A percentile compares a stretch with the other conserved stretches of the same genome.
Conservation (phyloP, 2,888 invertebrate genomes). For the Argyresthia albistria region DNA sequence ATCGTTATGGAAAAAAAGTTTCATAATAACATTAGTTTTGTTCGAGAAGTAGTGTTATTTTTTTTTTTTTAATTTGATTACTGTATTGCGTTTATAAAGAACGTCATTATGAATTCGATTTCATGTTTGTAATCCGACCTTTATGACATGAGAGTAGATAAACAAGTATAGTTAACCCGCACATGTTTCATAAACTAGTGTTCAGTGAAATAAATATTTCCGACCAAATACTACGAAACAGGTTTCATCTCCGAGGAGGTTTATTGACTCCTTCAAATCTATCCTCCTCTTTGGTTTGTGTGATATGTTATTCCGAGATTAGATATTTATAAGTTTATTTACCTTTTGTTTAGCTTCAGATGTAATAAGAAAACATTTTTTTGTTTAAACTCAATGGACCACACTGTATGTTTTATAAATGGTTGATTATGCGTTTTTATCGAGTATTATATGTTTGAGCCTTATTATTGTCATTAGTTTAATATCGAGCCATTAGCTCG, state of each 20-base stretch:
- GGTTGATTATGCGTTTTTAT: too few species aligned
- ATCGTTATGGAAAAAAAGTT: too few species aligned
- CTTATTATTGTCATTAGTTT: neutral
- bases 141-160: too few species aligned
- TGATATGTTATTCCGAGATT: conserved; percentile 8
- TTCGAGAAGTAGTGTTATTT: too few species aligned
- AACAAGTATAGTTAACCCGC: too few species aligned
- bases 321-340: conserved; percentile 28
- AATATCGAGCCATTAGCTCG: neutral
- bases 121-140: too few species aligned
- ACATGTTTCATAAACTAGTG: conserved; percentile 2
- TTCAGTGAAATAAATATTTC: conserved; percentile 49
- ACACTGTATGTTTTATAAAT: too few species aligned
- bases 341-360: neutral
- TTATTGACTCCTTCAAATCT: conserved; percentile 50
- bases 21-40: too few species aligned
- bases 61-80: too few species aligned
- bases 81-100: too few species aligned
- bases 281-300: neutral
- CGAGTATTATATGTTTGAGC: neutral
- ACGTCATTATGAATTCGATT: too few species aligned
- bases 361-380: neutral
- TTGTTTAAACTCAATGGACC: too few species aligned
- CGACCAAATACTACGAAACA: conserved; percentile 59
- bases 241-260: conserved; percentile 39